Evolutionary conservation across 2,113 vertebrate species (phyloP).

Genomic region (Chloroceryle aenea): DNA sequence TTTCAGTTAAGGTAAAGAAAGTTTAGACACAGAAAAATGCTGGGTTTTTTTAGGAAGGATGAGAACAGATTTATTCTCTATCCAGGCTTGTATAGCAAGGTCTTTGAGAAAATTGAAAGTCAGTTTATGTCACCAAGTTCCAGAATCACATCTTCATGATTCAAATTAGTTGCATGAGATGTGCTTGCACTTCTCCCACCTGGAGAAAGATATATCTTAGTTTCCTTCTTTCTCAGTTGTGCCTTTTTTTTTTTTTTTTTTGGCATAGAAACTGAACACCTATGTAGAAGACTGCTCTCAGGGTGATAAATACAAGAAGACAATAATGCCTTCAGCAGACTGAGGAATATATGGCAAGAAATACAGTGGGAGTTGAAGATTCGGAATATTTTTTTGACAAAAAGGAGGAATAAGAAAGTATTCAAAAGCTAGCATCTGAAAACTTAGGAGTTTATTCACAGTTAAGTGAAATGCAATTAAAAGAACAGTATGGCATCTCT

Average conservation of each 20-base stretch:
- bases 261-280: not conserved
- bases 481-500: slow-evolving; percentile 1
- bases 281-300: not conserved
- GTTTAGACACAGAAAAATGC: not conserved
- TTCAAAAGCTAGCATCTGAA: not conserved
- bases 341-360: not conserved
- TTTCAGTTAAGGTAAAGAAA: not conserved
- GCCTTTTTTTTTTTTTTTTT: not conserved
- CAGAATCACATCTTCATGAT: not conserved
- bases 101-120: not conserved
- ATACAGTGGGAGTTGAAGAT: not conserved
- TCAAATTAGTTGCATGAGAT: not conserved
- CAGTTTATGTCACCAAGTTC: not conserved
- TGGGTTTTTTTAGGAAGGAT: not conserved
- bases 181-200: not conserved
- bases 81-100: not conserved
- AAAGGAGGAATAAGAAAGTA: not conserved
- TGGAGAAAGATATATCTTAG: not conserved
- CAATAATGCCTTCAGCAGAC: not conserved
- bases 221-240: not conserved
- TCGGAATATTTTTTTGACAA: not conserved
- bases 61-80: not conserved
- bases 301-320: not conserved
- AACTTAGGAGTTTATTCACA: not conserved
- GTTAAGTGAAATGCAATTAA: slow-evolving; percentile 23